Evolutionary conservation across 2,113 vertebrate species (phyloP), one percentile per base, ranked within the genome.

Genomic region (Hippocampus comes): DNA sequence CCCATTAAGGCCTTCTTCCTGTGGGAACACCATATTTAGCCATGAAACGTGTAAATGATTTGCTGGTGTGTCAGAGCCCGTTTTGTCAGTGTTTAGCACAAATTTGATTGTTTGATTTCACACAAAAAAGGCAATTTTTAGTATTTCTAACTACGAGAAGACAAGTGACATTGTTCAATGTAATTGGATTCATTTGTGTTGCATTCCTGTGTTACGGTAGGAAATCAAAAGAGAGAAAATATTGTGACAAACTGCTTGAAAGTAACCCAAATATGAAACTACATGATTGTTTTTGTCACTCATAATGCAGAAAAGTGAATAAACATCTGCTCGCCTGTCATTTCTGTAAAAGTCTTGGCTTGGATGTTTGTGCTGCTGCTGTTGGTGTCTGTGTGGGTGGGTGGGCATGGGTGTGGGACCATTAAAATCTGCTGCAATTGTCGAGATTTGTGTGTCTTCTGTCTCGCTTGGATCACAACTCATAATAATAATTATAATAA

Each of bases 381-480:
- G 79, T 68, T 75, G 65, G 3, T 25, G 82, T 51, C 74, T 89
- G 84, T 76, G 12, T 85, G 83, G 83, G 86, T 82, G 82, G 60
- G 77, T 65, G 18, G 42, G 81, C 85, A 79, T 89, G 86, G 80
- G 83, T 87, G 59, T 60, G 5, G 7, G 67, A 80, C 70, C 83
- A 85, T 84, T 88, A 84, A 90, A 90, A 83, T 86, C 84, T 91
- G 85, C 76, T 82, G 83, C 82, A 81, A 70, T 66, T 82, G 71
- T 34, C 27, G 0, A 27, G 68, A 3, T 15, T 43, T 10, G 0
- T 63, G 23, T 72, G 73, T 68, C 23, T 77, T 78, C 34, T 34
- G 21, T 23, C 9, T 2, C 18, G 34, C 5, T n/a, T 48, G 17
- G 42, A 65, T 6, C 14, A 21, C 9, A 57, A 57, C 2, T 30